Evolutionary conservation across 2,888 invertebrate species (phyloP).

Genomic region (Psylliodes chrysocephalus): DNA sequence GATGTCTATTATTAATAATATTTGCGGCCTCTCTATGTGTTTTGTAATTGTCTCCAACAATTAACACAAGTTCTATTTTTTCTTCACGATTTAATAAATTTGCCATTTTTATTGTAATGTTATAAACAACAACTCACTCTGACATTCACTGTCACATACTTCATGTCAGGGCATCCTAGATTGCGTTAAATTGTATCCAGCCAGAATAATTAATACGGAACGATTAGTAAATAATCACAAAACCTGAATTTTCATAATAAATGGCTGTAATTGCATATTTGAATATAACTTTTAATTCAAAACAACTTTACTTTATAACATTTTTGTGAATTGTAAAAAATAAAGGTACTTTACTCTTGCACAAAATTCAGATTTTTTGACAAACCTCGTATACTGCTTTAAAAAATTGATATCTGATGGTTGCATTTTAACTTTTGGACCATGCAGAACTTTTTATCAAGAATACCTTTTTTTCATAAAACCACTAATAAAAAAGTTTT

Average conservation of each 20-base stretch:
- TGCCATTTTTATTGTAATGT: slow-evolving; percentile 16
- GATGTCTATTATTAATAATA: slow-evolving; percentile 30
- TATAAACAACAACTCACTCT: slow-evolving; percentile 13
- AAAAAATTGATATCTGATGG: slow-evolving; percentile 16
- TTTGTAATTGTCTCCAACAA: slow-evolving; percentile 27
- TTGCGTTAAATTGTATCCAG: slow-evolving; percentile 4
- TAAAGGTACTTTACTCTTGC: slow-evolving; percentile 13
- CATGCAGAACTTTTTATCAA: slow-evolving; percentile 24
- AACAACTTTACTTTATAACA: slow-evolving; percentile 11
- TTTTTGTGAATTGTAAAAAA: slow-evolving; percentile 14
- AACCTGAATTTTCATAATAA: slow-evolving; percentile 19
- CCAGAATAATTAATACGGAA: slow-evolving; percentile 11
- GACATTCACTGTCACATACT: slow-evolving; percentile 14
- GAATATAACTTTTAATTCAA: slow-evolving; percentile 12
- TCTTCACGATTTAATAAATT: slow-evolving; percentile 12
- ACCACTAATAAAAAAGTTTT: slow-evolving; percentile 13
- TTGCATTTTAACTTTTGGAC: slow-evolving; percentile 14
- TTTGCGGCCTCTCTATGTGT: slow-evolving; percentile 26
- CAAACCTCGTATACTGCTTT: slow-evolving; percentile 21
- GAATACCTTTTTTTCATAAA: slow-evolving; percentile 21
- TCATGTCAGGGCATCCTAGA: slow-evolving; percentile 7
- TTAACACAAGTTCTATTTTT: slow-evolving; percentile 25
- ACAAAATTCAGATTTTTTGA: slow-evolving; percentile 17
- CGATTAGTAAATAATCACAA: slow-evolving; percentile 12
- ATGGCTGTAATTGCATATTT: slow-evolving; percentile 16